These are phyloP conservation scores for Teleiodes luculella DNA, from an alignment of 2,888 invertebrate species.

Conservation along the genomic window DNA sequence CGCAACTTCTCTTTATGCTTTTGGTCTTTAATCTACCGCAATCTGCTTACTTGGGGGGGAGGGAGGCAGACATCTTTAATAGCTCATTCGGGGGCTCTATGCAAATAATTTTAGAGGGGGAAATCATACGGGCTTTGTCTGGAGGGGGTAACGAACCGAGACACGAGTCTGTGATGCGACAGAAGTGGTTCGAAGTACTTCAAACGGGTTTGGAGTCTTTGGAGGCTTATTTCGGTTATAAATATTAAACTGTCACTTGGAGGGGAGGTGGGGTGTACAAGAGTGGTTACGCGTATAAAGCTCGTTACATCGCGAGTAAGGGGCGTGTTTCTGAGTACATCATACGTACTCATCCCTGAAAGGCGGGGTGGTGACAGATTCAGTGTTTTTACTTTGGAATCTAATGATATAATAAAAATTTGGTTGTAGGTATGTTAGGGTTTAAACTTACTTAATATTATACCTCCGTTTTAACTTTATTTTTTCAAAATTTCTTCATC, in stretches of 20 bases:
- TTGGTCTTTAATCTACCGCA: slow-evolving; percentile 78
- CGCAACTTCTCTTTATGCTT: slow-evolving; percentile 61
- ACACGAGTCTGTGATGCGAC: slow-evolving; percentile 70
- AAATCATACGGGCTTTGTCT: slow-evolving; percentile 77
- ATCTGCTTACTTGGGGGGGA: slow-evolving; percentile 73
- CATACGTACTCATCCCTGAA: slow-evolving; percentile 21
- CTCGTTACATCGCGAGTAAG: slow-evolving; percentile 41
- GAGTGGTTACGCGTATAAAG: slow-evolving; percentile 62
- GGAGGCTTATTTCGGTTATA: slow-evolving; percentile 65
- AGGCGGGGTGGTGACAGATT: slow-evolving; percentile 24
- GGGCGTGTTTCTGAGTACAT: slow-evolving; percentile 36
- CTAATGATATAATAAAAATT: neutral
- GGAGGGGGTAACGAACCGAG: slow-evolving; percentile 71
- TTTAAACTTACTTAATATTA: too few species aligned
- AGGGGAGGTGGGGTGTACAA: slow-evolving; percentile 38
- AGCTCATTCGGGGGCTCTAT: slow-evolving; percentile 76
- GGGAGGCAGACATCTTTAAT: slow-evolving; percentile 73
- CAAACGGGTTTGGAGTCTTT: slow-evolving; percentile 63
- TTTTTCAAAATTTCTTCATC: too few species aligned
- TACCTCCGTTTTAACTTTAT: too few species aligned
- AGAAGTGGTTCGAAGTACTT: slow-evolving; percentile 65
- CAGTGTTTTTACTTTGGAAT: neutral
- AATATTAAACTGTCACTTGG: slow-evolving; percentile 64
- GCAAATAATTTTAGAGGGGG: slow-evolving; percentile 74
- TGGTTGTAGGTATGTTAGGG: too few species aligned